Conservation (phyloP, 2,888 invertebrate species). For the Drosophila stalkeri region DNA sequence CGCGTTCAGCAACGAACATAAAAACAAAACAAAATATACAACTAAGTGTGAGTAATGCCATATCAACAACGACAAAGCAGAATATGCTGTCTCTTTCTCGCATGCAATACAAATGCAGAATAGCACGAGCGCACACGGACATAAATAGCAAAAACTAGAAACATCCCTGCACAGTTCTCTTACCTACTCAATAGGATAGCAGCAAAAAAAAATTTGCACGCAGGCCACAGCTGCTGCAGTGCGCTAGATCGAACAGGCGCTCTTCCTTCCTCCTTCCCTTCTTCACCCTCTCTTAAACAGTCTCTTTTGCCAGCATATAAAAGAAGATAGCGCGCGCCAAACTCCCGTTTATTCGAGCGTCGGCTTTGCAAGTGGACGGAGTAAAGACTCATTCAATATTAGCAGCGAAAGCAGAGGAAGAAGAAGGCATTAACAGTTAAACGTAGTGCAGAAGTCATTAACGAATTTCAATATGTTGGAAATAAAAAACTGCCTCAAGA, state of each 20-base stretch:
- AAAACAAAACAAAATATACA: constrained; percentile 32
- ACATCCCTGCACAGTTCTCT: constrained; percentile 24
- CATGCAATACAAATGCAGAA: constrained; percentile 1
- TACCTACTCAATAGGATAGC: constrained; percentile 15
- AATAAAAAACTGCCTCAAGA: constrained; percentile 56
- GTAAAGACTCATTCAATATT: neutral
- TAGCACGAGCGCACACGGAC: constrained; percentile 34
- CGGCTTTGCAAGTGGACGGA: constrained; percentile 19
- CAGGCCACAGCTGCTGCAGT: constrained; percentile 27
- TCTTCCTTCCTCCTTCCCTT: neutral
- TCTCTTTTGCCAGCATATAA: constrained; percentile 28
- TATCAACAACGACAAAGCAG: constrained; percentile 8
- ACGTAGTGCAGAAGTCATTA: constrained; percentile 1
- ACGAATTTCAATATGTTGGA: constrained; percentile 46
- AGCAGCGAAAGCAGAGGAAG: neutral
- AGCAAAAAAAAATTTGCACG: constrained; percentile 3
- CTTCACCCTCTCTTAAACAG: no score
- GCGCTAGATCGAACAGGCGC: constrained; percentile 5
- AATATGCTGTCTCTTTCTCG: constrained; percentile 21
- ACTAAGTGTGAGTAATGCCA: constrained; percentile 30
- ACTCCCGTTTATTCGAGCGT: constrained; percentile 46
- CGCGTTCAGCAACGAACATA: constrained; percentile 36
- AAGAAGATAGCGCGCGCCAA: constrained; percentile 40
- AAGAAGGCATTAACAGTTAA: constrained; percentile 4
- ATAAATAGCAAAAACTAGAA: constrained; percentile 26